Base-by-base conservation (phyloP, 2,888 invertebrate genomes). In the Brenthis hecate region DNA sequence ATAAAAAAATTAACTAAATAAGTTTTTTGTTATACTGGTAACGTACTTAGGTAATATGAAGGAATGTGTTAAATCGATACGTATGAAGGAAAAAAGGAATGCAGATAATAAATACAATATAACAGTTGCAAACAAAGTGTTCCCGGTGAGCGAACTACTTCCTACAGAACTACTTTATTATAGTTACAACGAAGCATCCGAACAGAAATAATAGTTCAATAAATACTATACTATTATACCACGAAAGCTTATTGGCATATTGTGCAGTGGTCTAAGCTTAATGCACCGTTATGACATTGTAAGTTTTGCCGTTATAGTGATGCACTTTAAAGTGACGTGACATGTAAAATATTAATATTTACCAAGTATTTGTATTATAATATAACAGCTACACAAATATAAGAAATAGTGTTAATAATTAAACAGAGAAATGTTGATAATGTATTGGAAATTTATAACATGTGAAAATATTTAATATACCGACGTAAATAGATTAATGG, bases 21-120 rank as follows among this genome's bases (percentile, higher is more conserved):
- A 11, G 11, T 43, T 11, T 43, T 43, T 43, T 43, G 8, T 43
- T 11, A 43, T 1, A 43, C 8, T 8, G 5, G n/a, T 28, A 28
- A 28, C 5, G 28, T 28, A 28, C 14, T 13, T 28, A 11, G 13
- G n/a, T 50, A 13, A 48, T 50, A 32, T 58, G 36, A 56, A 50
- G 19, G 60, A 56, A 66, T 69, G 69, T 68, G 58, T 60, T 61
- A 66, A 70, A 72, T 80, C 82, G 81, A 85, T 86, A 83, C 80
- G 82, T 85, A 85, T 87, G 83, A 85, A 85, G 81, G 80, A 83
- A 83, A 83, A 81, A 80, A 74, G 85, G 85, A 86, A 85, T 84
- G 83, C 80, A 82, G 84, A 85, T 86, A 86, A 74, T 74, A 69
- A 86, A 74, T 74, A 69, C 86, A 85, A 86, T 83, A 85, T 81